phyloP scores from a whole-genome alignment of 2,797 vertebrate genomes.

The Graptemys geographica region DNA sequence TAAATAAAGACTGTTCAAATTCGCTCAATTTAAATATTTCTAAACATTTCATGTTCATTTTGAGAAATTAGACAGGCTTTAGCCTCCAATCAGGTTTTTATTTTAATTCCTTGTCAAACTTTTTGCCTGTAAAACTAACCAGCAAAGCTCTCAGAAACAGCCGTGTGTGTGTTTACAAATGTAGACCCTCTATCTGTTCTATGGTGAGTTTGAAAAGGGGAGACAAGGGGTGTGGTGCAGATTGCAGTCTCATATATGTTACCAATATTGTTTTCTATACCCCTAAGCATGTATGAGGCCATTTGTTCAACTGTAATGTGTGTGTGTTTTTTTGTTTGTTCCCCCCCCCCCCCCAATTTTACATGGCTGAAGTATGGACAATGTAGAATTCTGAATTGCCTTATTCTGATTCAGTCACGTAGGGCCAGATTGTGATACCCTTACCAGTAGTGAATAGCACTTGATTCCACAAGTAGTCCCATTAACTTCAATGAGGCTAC shows the following conservation, averaged over 20 bases:
- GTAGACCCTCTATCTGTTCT: background rate
- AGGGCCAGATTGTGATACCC: too few species aligned
- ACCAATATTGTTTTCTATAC: accelerated
- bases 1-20: accelerated
- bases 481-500: accelerated
- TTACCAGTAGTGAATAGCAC: accelerated
- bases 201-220: background rate
- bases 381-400: background rate
- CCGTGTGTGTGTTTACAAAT: background rate
- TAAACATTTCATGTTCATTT: accelerated
- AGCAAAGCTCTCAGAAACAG: background rate
- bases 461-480: background rate
- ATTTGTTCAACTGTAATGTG: background rate
- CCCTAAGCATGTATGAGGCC: background rate
- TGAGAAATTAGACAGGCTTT: background rate
- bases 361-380: background rate
- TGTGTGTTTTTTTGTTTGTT: too few species aligned
- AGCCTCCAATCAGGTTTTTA: background rate
- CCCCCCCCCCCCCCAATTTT: background rate
- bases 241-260: accelerated
- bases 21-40: accelerated
- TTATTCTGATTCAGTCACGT: background rate
- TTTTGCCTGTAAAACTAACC: background rate
- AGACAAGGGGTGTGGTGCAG: background rate
- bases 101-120: background rate